These are phyloP conservation scores for Porites cylindrica DNA, from an alignment of 92 coral and sea anemone genomes.

Conservation along the genomic window DNA sequence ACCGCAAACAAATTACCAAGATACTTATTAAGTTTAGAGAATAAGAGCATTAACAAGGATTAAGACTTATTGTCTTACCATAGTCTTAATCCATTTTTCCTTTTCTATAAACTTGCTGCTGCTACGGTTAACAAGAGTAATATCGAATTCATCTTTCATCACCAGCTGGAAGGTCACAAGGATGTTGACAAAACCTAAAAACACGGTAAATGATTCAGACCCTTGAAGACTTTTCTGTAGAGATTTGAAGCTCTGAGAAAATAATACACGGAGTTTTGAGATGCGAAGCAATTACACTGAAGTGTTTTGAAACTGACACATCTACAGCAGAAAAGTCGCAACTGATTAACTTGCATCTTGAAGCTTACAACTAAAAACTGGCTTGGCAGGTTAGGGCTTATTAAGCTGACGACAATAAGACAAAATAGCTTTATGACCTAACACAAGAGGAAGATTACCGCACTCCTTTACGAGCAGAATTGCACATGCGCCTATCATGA, in stretches of 20 bases:
- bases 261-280: neutral
- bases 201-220: neutral
- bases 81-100: neutral
- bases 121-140: neutral
- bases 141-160: neutral
- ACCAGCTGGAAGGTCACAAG: neutral
- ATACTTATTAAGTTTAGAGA: neutral
- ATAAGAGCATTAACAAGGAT: neutral
- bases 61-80: neutral
- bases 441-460: too few species aligned
- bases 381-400: too few species aligned
- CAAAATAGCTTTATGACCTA: too few species aligned
- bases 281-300: too few species aligned
- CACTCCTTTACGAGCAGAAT: too few species aligned
- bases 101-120: neutral
- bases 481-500: too few species aligned
- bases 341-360: too few species aligned
- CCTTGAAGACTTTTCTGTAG: neutral
- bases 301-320: too few species aligned
- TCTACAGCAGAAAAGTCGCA: too few species aligned
- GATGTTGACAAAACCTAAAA: neutral
- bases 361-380: too few species aligned
- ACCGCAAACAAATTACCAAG: neutral
- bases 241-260: neutral
- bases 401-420: too few species aligned